phyloP scores from a whole-genome alignment of 2,797 vertebrate genomes.

The Sebastes variabilis region DNA sequence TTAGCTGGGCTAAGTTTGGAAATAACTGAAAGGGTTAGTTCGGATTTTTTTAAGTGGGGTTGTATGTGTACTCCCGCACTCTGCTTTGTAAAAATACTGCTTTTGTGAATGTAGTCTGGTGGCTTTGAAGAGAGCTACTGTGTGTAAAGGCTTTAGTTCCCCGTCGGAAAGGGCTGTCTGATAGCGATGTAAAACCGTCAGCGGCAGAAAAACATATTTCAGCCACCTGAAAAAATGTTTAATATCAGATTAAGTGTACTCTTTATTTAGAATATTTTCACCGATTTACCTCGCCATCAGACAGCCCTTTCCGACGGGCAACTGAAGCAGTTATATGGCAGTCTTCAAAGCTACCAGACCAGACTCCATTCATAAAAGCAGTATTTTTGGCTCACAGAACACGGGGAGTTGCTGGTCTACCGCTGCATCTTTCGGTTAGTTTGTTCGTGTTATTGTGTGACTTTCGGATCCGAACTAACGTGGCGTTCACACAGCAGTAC shows the following conservation, averaged over 20 bases:
- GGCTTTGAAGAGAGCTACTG: background rate
- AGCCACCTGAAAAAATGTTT: background rate
- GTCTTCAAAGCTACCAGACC: too few species aligned
- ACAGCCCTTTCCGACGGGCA: too few species aligned
- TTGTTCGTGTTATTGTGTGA: too few species aligned
- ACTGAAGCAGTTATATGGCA: too few species aligned
- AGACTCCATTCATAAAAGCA: too few species aligned
- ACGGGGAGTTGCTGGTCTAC: too few species aligned
- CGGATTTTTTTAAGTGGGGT: background rate
- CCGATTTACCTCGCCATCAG: fast-evolving
- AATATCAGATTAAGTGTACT: background rate
- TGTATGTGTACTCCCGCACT: background rate
- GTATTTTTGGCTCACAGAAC: too few species aligned
- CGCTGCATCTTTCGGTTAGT: too few species aligned
- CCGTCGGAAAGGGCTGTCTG: background rate
- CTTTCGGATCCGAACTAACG: too few species aligned
- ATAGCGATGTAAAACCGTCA: background rate
- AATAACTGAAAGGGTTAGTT: too few species aligned
- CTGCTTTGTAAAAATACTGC: background rate
- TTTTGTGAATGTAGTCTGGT: background rate
- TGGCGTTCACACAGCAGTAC: too few species aligned
- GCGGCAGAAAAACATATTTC: background rate
- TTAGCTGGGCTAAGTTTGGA: background rate
- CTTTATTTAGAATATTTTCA: background rate
- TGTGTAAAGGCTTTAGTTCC: fast-evolving